Base-by-base conservation (phyloP, 2,113 vertebrate genomes). In the Nematolebias whitei region DNA sequence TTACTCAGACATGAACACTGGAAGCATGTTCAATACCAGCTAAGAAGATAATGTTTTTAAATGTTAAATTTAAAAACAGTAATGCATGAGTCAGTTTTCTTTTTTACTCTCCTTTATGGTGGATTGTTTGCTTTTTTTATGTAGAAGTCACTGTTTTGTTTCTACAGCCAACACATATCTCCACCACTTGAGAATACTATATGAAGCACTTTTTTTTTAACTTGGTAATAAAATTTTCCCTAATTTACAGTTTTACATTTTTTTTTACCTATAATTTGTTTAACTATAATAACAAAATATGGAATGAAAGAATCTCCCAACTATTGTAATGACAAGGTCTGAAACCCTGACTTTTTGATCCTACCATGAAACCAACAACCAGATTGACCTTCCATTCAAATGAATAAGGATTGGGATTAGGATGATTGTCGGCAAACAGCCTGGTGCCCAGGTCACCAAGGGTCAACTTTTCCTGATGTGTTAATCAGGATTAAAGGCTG, bases 381-480 rank as follows among this genome's bases (percentile, higher is more conserved):
- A 62, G 51, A 35, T 26, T 41, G 16, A 26, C n/a, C n/a, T 29
- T 19, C 50, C 50, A 15, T 16, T 14, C n/a, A 48, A 52, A 84
- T 83, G 71, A 85, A 67, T 80, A 64, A 22, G 62, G 76, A 47
- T 55, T 56, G 3, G 79, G 88, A 92, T 93, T 91, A 92, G 79
- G 72, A 79, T 91, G 91, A 93, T 91, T 91, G 90, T 92, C 84
- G 65, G 83, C 85, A 81, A 87, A 88, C 90, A 91, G 87, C 88
- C 89, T 89, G 91, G 87, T 90, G 88, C 83, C 88, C 79, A 63
- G 92, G 90, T 93, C 91, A 81, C 82, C 32, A 24, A 68, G 72
- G 92, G 91, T 93, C 92, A 86, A 40, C 81, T 69, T 84, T 92
- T 61, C 89, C 92, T 93, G 91, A 93, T 93, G 90, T 92, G 89